These are phyloP conservation scores for Ganaspis sp. DNA, from an alignment of 1,140 invertebrate species.

Conservation along the genomic window DNA sequence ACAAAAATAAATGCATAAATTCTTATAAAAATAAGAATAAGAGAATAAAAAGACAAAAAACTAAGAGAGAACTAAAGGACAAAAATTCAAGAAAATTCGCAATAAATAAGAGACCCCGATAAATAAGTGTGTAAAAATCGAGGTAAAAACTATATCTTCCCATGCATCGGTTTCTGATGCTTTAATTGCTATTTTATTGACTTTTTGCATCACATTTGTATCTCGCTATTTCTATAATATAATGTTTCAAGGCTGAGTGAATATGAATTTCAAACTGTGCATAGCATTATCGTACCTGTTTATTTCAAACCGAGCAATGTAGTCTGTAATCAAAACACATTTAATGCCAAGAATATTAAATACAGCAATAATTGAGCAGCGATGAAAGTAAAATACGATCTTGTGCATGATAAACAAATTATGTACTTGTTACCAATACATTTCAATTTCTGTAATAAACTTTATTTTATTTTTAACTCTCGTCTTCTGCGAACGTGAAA, in stretches of 20 bases:
- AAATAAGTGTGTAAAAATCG: neutral
- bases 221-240: slow-evolving; percentile 3
- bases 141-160: neutral
- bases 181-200: slow-evolving; percentile 24
- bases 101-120: too few relatives aligned
- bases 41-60: neutral
- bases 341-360: slow-evolving; percentile 23
- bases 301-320: slow-evolving; percentile 11
- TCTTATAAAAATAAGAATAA: neutral
- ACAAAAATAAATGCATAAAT: neutral
- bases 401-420: neutral
- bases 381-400: slow-evolving; percentile 27
- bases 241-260: slow-evolving; percentile 23
- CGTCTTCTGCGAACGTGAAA: neutral
- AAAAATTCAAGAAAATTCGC: neutral
- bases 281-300: neutral
- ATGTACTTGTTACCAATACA: slow-evolving; percentile 1
- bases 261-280: slow-evolving; percentile 23
- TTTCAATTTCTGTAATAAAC: neutral
- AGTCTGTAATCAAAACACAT: slow-evolving; percentile 25
- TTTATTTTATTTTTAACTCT: neutral
- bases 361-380: neutral
- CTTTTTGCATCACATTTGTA: slow-evolving; percentile 14
- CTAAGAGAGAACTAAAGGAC: too few relatives aligned
- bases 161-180: neutral